These are phyloP conservation scores for Zeuzera pyrina DNA, from an alignment of 2,888 invertebrate genomes.

Conservation along the genomic window DNA sequence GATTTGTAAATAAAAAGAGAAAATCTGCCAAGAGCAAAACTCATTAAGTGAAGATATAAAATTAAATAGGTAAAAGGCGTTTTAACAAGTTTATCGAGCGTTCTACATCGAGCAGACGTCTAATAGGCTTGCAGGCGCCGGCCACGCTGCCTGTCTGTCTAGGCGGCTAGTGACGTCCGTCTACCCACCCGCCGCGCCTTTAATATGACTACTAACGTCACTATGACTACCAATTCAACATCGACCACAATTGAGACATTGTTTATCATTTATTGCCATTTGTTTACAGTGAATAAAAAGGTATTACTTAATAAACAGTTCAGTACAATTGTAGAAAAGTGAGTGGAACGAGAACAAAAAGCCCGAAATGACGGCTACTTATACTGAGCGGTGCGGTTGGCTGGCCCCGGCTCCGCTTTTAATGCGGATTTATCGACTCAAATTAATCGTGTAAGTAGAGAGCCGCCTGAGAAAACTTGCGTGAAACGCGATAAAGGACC, in stretches of 20 bases:
- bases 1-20: constrained; percentile 53
- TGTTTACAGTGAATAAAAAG: not conserved
- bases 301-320: not conserved
- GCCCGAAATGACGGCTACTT: constrained; percentile 50
- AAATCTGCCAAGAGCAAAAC: constrained; percentile 69
- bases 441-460: constrained; percentile 70
- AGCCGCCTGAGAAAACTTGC: constrained; percentile 58
- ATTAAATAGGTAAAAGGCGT: constrained; percentile 70
- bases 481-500: constrained; percentile 62
- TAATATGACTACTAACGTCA: too few species aligned
- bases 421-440: constrained; percentile 71
- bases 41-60: constrained; percentile 67
- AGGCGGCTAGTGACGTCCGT: constrained; percentile 46
- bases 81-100: constrained; percentile 73
- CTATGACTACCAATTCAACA: too few species aligned
- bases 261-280: too few species aligned
- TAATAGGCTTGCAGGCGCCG: constrained; percentile 68
- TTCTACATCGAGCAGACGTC: constrained; percentile 65
- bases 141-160: constrained; percentile 64
- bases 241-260: too few species aligned
- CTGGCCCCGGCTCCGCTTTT: constrained; percentile 57
- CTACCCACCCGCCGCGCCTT: too few species aligned
- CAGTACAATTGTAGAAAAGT: constrained; percentile 15
- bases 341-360: constrained; percentile 48
- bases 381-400: constrained; percentile 54